Base-by-base conservation (phyloP, 2,797 vertebrate species). In the Chaunax sp. region DNA sequence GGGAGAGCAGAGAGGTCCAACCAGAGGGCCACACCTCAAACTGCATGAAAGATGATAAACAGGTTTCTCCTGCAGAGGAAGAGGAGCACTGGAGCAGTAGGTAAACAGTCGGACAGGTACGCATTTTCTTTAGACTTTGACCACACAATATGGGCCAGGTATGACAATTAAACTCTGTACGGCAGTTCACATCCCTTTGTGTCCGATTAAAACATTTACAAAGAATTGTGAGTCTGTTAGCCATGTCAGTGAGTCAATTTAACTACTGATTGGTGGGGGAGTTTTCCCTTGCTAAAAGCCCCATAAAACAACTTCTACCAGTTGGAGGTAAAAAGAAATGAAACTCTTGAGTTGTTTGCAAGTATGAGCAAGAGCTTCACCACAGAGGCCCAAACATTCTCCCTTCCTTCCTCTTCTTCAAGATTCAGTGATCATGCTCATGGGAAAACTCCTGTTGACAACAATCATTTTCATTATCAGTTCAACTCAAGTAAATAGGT, bases 21-120 rank as follows among this genome's bases (percentile, higher is more conserved):
- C 88, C 81, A 77, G 74, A 63, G 85, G 56, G 79, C 89, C 89
- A 90, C 91, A 90, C 90, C 92, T 90, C 88, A 81, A 85, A 81
- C 82, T 58, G 82, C 50, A 40, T 60, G 82, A 90, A 91, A 92
- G 87, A 81, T 37, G 86, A 90, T 64, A 80, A 75, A 89, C 91
- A 18, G 71, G 87, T 90, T 92, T 82, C 87, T 89, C 83, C 84
- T 85, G 88, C 54, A 77, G 70, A 67, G 82, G 81, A 52, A 69
- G 78, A 82, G 84, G 71, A 78, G 78, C 44, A 70, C 65, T 64
- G 74, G 69, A 74, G 35, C 49, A 53, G 70, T 56, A 66, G 56
- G 72, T 75, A 90, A 87, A 90, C 85, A 88, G 70, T 74, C 52
- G 28, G 67, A 70, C 66, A 85, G 88, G 85, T 90, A 90, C 82